Base-by-base conservation (phyloP, 2,113 vertebrate genomes). In the Tachysurus fulvidraco region DNA sequence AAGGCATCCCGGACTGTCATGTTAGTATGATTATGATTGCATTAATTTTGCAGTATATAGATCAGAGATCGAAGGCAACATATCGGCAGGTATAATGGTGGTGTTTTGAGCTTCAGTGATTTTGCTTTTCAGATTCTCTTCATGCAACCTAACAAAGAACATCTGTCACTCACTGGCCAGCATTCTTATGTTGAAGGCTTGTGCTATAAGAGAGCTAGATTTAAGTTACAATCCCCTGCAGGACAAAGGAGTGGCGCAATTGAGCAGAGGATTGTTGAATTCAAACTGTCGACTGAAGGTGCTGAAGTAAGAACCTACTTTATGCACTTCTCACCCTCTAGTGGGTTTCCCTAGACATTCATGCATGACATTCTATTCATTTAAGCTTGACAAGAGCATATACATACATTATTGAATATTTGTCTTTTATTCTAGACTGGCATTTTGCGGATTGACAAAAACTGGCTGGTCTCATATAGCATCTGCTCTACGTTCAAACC, bases 1-100 rank as follows among this genome's bases (percentile, higher is more conserved):
- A 85, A 50, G 62, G 83, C 83, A 71, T 76, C 83, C 52, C 69
- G 67, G 46, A 85, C 67, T 76, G 83, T 84, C 67, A 82, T 88
- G 87, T 88, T 55, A 76, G 83, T 88, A 81, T 41, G 64, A 28
- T 69, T 25, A 81, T 60, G 23, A n/a, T n/a, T 44, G 9, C 36
- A 23, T 44, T 44, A 44, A 73, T 19, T 0, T 11, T 73, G 36
- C 36, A 21, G 36, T 73, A 73, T 44, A 23, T 23, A 46, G 17
- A 30, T 71, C 5, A 19, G 36, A 73, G 36, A 71, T 19, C 67
- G 17, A 14, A 17, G 16, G 41, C 36, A 41, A 41, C 19, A 41
- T 41, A 41, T 23, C 44, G 41, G 41, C 17, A 44, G 36, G 6
- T 57, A 23, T 78, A 54, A 54, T 60, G 57, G 21, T 46, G 57